These are phyloP conservation scores for Dynastes grantii DNA, from an alignment of 2,888 invertebrate genomes.

Conservation along the genomic window DNA sequence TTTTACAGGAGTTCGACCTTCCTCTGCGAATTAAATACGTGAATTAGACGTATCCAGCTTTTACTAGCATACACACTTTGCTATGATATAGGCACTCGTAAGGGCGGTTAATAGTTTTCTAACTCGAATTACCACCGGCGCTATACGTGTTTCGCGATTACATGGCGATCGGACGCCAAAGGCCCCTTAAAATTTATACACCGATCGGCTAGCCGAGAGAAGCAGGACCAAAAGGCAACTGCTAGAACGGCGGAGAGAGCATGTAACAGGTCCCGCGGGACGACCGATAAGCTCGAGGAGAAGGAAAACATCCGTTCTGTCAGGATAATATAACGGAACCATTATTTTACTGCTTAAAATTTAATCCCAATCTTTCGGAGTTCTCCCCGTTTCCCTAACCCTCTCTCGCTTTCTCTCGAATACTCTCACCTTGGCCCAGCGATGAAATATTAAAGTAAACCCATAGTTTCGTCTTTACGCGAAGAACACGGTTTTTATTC, in stretches of 20 bases:
- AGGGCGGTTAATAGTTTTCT: conserved; percentile 11
- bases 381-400: conserved; percentile 21
- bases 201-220: neutral
- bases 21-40: too few species aligned
- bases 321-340: conserved; percentile 61
- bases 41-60: too few species aligned
- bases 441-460: conserved; percentile 49
- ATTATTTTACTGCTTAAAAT: conserved; percentile 62
- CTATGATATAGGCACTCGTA: neutral
- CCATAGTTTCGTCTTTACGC: conserved; percentile 44
- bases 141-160: neutral
- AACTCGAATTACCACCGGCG: neutral
- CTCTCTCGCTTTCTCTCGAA: neutral
- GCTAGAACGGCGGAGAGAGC: conserved; percentile 15
- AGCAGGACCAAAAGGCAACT: neutral
- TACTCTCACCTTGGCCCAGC: neutral
- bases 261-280: conserved; percentile 48
- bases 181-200: too few species aligned
- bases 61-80: too few species aligned
- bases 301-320: conserved; percentile 53
- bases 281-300: conserved; percentile 48
- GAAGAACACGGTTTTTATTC: conserved; percentile 36
- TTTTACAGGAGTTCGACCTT: too few species aligned
- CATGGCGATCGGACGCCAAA: conserved; percentile 12
- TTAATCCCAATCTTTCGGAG: conserved; percentile 59